Percentiles rank a stretch among this genome's conserved stretches.
Evolutionary conservation across 1,140 invertebrate species (phyloP).

Genomic region (Daktulosphaira vitifoliae): DNA sequence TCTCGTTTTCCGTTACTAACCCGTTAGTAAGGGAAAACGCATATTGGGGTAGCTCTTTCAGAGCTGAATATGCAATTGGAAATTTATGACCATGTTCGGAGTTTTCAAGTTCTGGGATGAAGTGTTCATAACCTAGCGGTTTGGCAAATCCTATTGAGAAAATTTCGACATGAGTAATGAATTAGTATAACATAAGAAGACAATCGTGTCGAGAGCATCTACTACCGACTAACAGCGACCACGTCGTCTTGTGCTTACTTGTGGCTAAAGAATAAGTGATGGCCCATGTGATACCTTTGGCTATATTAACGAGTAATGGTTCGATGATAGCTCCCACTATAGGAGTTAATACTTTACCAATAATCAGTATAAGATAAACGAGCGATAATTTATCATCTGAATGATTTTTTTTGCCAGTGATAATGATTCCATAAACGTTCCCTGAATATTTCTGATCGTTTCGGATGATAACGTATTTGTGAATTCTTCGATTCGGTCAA

Average conservation of each 20-base stretch:
- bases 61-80: neutral
- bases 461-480: neutral
- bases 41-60: neutral
- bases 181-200: too few relatives aligned
- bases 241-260: neutral
- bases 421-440: neutral
- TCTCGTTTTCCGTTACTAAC: neutral
- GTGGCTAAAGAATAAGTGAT: slow-evolving; percentile 9
- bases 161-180: neutral
- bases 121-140: slow-evolving; percentile 1
- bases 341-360: neutral
- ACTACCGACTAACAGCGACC: too few relatives aligned
- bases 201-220: too few relatives aligned
- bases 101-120: neutral
- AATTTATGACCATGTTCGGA: neutral
- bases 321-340: slow-evolving; percentile 14
- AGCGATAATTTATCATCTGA: neutral
- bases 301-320: neutral
- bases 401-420: neutral
- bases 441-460: neutral
- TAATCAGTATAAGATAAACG: slow-evolving; percentile 1
- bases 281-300: slow-evolving; percentile 10
- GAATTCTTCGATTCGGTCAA: neutral
- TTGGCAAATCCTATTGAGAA: neutral
- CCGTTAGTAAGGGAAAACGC: neutral